Conservation (phyloP, 2,888 invertebrate genomes). For the Lepidonotus clava region DNA sequence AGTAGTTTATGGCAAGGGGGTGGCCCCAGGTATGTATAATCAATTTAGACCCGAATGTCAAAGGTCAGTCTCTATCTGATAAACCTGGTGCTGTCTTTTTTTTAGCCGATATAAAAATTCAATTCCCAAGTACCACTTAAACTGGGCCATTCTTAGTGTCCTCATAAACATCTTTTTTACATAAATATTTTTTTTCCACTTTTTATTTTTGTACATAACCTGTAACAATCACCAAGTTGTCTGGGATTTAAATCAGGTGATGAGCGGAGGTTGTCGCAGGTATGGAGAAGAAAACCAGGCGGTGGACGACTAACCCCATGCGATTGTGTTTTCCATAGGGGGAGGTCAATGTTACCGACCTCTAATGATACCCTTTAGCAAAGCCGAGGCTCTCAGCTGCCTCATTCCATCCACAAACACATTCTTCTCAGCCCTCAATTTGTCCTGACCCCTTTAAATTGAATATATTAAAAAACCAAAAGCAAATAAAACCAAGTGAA, state of each 20-base stretch:
- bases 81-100: too few species aligned
- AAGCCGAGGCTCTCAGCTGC: neutral
- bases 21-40: neutral
- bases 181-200: too few species aligned
- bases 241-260: neutral
- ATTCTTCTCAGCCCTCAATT: neutral
- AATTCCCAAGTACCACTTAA: too few species aligned
- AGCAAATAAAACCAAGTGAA: too few species aligned
- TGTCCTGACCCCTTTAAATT: neutral
- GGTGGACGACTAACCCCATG: neutral
- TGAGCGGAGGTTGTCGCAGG: neutral
- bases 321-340: neutral
- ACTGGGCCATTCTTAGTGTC: too few species aligned
- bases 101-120: too few species aligned
- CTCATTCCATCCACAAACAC: neutral
- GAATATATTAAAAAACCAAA: neutral
- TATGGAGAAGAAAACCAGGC: neutral
- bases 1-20: too few species aligned
- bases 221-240: neutral
- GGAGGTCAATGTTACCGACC: constrained; percentile 32
- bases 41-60: neutral
- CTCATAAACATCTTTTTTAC: too few species aligned
- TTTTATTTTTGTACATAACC: too few species aligned
- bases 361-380: neutral
- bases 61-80: constrained; percentile 12